phyloP scores from a whole-genome alignment of 2,797 vertebrate species.

The Smutsia gigantea region DNA sequence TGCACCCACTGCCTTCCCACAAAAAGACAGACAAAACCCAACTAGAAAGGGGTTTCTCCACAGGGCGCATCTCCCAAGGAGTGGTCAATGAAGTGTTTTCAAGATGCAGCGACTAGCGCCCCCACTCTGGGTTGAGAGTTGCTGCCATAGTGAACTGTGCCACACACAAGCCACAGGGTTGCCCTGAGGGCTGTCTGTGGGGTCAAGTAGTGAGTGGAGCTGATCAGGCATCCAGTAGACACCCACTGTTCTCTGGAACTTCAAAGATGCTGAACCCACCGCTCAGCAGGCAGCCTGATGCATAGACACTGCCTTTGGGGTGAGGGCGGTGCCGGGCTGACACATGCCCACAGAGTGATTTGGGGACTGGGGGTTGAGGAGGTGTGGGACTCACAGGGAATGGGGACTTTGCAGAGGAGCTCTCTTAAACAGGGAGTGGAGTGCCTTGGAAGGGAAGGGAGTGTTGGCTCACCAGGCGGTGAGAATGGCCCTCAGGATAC shows the following conservation, averaged over 20 bases:
- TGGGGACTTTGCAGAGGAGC: background rate
- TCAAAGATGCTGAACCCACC: background rate
- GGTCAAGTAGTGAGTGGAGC: background rate
- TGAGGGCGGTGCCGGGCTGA: background rate
- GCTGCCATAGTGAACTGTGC: background rate
- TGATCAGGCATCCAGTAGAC: background rate
- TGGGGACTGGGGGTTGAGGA: background rate
- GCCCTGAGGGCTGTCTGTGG: background rate
- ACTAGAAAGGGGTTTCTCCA: background rate
- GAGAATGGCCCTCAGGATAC: background rate
- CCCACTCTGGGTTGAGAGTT: background rate
- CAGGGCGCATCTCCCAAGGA: too few species aligned
- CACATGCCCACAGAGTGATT: background rate
- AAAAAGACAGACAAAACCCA: background rate
- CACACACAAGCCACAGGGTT: background rate
- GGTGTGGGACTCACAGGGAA: background rate
- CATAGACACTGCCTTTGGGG: background rate
- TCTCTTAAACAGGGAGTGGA: background rate
- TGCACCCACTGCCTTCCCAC: background rate
- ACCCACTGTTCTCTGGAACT: background rate
- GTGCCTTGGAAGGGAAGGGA: background rate
- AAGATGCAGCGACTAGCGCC: background rate
- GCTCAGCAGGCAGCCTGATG: background rate
- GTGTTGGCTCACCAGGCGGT: background rate
- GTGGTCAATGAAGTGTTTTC: background rate